These are phyloP conservation scores for Drosophila bifasciata DNA, from an alignment of 1,140 invertebrate species.

Conservation along the genomic window DNA sequence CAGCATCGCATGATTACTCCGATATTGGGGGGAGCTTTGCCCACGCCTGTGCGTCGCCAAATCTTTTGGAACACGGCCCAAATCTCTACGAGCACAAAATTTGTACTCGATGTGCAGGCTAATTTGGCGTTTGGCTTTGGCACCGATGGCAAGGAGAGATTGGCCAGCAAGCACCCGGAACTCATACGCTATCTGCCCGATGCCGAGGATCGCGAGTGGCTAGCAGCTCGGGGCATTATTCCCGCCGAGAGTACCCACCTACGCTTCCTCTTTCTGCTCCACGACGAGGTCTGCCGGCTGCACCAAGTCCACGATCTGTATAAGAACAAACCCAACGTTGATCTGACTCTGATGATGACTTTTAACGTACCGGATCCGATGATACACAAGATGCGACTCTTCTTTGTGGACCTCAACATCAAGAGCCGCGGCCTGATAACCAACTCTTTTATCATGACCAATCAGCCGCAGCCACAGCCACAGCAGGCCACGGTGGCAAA, in stretches of 20 bases:
- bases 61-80: conserved; percentile 83
- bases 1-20: conserved; percentile 37
- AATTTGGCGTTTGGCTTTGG: conserved; percentile 82
- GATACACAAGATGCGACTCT: conserved; percentile 81
- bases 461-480: conserved; percentile 35
- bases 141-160: conserved; percentile 74
- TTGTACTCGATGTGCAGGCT: conserved; percentile 79
- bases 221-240: conserved; percentile 73
- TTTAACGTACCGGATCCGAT: conserved; percentile 77
- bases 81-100: conserved; percentile 76
- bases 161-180: conserved; percentile 83
- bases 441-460: conserved; percentile 72
- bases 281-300: conserved; percentile 75
- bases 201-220: conserved; percentile 78
- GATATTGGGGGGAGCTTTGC: conserved; percentile 48
- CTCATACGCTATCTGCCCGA: conserved; percentile 81
- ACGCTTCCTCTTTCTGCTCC: conserved; percentile 78
- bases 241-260: conserved; percentile 71
- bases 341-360: conserved; percentile 71
- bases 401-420: conserved; percentile 81
- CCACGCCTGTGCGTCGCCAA: conserved; percentile 70
- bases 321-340: conserved; percentile 65
- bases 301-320: conserved; percentile 74
- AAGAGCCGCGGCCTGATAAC: conserved; percentile 81
- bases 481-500: conserved; percentile 24